Evolutionary conservation across 2,888 invertebrate species (phyloP).

Genomic region (Capitulum mitella): DNA sequence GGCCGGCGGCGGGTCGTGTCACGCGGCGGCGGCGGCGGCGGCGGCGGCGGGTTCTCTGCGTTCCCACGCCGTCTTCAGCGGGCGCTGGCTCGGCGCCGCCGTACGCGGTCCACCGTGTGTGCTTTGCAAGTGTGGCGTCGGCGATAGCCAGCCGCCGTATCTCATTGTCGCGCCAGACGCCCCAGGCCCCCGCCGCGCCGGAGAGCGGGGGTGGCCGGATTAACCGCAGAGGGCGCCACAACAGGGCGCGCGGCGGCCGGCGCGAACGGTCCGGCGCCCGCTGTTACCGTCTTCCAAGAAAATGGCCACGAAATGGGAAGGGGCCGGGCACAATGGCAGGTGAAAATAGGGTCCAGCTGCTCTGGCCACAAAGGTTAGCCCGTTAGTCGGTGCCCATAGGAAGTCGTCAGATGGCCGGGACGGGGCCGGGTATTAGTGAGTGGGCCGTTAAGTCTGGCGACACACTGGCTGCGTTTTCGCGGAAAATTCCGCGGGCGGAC

Average conservation of each 20-base stretch:
- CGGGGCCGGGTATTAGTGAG: not conserved
- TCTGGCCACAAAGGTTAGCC: not conserved
- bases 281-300: not conserved
- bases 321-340: not conserved
- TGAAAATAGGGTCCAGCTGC: not conserved
- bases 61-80: not conserved
- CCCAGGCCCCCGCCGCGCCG: not conserved
- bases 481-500: not conserved
- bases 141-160: not conserved
- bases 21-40: not conserved
- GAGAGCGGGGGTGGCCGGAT: not conserved
- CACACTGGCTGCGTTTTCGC: not conserved
- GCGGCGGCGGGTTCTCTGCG: not conserved
- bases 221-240: not conserved
- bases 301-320: constrained; percentile 14
- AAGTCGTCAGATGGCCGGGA: not conserved
- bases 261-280: not conserved
- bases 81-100: not conserved
- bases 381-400: not conserved
- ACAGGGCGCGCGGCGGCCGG: not conserved
- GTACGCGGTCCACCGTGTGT: not conserved
- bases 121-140: not conserved
- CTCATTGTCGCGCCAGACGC: not conserved
- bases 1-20: too few relatives aligned
- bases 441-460: not conserved